Evolutionary conservation across 2,888 invertebrate species (phyloP), one percentile per base, ranked within the genome.

Genomic region (Pyrocoelia pectoralis): DNA sequence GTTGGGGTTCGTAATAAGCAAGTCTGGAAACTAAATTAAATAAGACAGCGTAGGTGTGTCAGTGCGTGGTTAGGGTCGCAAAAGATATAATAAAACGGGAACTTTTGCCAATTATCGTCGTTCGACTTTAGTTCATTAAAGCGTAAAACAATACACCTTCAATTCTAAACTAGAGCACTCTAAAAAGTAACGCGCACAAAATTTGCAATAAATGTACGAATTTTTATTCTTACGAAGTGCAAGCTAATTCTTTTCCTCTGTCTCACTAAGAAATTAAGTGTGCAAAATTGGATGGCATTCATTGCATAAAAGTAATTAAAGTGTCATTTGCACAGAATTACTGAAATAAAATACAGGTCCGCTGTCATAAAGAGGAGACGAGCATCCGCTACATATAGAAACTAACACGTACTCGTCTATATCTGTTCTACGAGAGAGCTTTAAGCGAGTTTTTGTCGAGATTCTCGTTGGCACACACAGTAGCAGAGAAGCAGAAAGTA

Each of bases 1-100:
- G 18, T 17, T 63, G 68, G 72, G 68, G 68, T 64, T 64, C 64
- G 63, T 71, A 71, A 72, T 72, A 70, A 71, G 67, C 70, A 62
- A 65, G 70, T 62, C 72, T 70, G 64, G 68, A 70, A 68, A 70
- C 70, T 69, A 68, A 69, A 70, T 69, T 70, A 74, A 73, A 74
- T 72, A 70, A 73, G 68, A 70, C 70, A 56, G 55, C 67, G 68
- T 68, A 72, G 73, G 72, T 70, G 70, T 70, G 73, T 69, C 70
- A 65, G 68, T 65, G 67, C 69, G 66, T 71, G 72, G 66, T 70
- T 58, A 66, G 71, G 56, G 64, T 43, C 24, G 62, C 48, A 61
- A 67, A 6, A 65, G 66, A 67, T 56, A 56, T 63, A 68, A 74
- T 73, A 74, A 74, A 72, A 70, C 71, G 66, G 62, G 67, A 68